These are phyloP conservation scores for Labia minor DNA, from an alignment of 2,888 invertebrate genomes.

Conservation along the genomic window DNA sequence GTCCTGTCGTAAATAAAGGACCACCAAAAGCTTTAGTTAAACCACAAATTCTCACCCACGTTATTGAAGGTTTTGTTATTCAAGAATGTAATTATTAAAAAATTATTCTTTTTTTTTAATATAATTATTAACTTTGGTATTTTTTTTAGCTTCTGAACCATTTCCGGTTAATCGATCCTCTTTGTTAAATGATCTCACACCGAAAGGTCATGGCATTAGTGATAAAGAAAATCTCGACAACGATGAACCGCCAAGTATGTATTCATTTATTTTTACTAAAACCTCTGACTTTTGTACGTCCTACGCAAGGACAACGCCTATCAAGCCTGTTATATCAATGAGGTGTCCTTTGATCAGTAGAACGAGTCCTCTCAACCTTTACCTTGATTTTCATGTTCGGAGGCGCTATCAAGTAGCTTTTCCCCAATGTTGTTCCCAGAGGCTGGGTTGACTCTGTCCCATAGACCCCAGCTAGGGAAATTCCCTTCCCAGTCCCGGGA, in stretches of 20 bases:
- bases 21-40: slow-evolving; percentile 87
- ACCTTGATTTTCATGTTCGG: no score
- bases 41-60: slow-evolving; percentile 89
- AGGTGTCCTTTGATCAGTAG: no score
- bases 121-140: no score
- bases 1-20: slow-evolving; percentile 34
- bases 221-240: slow-evolving; percentile 37
- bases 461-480: no score
- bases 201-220: slow-evolving; percentile 34
- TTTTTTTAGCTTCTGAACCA: slow-evolving; percentile 57
- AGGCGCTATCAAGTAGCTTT: no score
- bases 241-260: slow-evolving; percentile 72
- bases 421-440: no score
- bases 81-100: slow-evolving; percentile 59
- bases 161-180: slow-evolving; percentile 64
- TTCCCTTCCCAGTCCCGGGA: no score
- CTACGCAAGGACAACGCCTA: no score
- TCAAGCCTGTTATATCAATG: no score
- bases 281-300: no score
- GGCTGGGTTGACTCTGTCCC: no score
- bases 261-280: slow-evolving; percentile 16
- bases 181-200: slow-evolving; percentile 41
- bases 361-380: no score
- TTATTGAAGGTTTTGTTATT: slow-evolving; percentile 93
- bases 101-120: not conserved